Evolutionary conservation across 2,113 vertebrate genomes (phyloP).

Genomic region (Pandion haliaetus): DNA sequence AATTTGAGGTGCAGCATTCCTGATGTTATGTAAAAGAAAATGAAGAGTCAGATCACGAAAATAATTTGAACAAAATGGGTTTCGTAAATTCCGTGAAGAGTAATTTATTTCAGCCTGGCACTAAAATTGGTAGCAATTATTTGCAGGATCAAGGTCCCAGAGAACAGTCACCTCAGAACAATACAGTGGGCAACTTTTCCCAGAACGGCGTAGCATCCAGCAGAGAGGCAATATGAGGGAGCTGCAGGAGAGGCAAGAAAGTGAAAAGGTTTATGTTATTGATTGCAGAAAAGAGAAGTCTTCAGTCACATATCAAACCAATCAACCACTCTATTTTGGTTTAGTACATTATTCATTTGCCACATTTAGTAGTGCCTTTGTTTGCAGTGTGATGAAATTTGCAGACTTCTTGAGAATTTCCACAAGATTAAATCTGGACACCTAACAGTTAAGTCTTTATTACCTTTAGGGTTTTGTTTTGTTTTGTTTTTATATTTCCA

Average conservation of each 20-base stretch:
- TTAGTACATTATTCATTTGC: neutral
- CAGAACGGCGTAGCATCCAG: neutral
- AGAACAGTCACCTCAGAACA: neutral
- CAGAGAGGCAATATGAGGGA: conserved; percentile 33
- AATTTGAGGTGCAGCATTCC: neutral
- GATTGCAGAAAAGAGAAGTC: neutral
- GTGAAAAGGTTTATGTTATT: conserved; percentile 22
- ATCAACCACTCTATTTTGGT: neutral
- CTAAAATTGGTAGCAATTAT: neutral
- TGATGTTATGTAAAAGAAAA: neutral
- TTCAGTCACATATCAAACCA: conserved; percentile 16
- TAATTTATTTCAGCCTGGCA: neutral
- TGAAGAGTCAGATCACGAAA: neutral
- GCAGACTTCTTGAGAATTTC: neutral
- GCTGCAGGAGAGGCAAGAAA: conserved; percentile 12
- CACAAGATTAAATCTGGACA: neutral
- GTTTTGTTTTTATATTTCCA: neutral
- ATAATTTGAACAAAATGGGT: neutral
- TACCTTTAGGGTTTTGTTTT: neutral
- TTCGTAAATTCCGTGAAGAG: neutral
- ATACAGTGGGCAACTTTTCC: neutral
- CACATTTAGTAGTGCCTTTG: neutral
- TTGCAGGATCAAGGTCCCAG: neutral
- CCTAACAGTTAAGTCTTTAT: neutral
- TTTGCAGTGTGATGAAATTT: neutral